Evolutionary conservation across 1,140 invertebrate species (phyloP).

Genomic region (Bombus sibiricus): DNA sequence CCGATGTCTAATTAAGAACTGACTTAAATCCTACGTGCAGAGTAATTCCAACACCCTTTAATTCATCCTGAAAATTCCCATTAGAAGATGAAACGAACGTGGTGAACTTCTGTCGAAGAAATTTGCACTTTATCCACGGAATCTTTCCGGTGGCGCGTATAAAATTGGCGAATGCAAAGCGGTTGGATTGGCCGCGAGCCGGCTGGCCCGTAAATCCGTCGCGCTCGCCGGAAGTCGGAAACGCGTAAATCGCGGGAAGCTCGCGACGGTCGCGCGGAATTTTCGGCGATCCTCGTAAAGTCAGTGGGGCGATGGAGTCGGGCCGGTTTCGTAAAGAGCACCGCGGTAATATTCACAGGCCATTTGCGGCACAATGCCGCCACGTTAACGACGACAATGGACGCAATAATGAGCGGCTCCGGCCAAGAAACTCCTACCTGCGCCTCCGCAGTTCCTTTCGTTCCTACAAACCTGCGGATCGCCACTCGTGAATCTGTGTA

Average conservation of each 20-base stretch:
- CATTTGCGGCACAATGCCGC: constrained; percentile 68
- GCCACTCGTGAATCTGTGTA: constrained; percentile 13
- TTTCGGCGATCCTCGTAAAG: constrained; percentile 61
- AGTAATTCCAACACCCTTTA: too few relatives aligned
- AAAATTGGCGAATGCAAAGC: not conserved
- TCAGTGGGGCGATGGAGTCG: not conserved
- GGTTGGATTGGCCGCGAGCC: not conserved
- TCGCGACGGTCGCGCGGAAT: constrained; percentile 63
- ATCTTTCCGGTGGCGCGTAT: constrained; percentile 5
- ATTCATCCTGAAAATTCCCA: too few relatives aligned
- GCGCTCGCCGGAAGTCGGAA: constrained; percentile 66
- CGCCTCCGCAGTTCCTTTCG: constrained; percentile 26
- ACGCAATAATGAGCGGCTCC: constrained; percentile 61
- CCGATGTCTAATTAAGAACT: too few relatives aligned
- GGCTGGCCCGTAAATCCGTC: constrained; percentile 54
- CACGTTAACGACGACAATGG: constrained; percentile 70
- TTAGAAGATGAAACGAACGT: too few relatives aligned
- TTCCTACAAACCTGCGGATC: not conserved
- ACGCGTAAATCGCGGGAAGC: constrained; percentile 63
- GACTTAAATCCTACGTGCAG: too few relatives aligned
- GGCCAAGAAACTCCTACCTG: constrained; percentile 68
- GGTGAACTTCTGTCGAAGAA: not conserved
- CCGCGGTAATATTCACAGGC: constrained; percentile 67
- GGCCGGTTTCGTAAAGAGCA: constrained; percentile 39
- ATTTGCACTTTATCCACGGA: not conserved